Evolutionary conservation across 2,797 vertebrate genomes (phyloP).

Genomic region (Acestrorhynchus altus): DNA sequence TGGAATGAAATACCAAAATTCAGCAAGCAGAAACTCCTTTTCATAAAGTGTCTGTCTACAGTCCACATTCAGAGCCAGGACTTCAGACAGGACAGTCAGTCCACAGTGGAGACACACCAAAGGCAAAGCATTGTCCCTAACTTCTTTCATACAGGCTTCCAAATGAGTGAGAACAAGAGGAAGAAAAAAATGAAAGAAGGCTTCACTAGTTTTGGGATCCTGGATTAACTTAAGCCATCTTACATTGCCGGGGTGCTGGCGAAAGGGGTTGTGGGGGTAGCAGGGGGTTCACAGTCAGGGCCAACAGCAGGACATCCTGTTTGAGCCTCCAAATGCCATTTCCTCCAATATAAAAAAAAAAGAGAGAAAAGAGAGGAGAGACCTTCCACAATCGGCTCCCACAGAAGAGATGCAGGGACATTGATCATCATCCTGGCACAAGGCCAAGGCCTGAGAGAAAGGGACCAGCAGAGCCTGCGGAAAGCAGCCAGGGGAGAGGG

Average conservation of each 20-base stretch:
- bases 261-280: slow-evolving; percentile 29
- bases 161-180: slow-evolving; percentile 56
- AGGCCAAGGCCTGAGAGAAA: slow-evolving; percentile 76
- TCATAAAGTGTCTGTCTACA: slow-evolving; percentile 4
- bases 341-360: slow-evolving; percentile 77
- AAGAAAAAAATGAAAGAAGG: slow-evolving; percentile 23
- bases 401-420: slow-evolving; percentile 78
- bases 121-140: slow-evolving; percentile 50
- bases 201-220: slow-evolving; percentile 59
- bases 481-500: slow-evolving; percentile 71
- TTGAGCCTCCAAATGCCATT: slow-evolving; percentile 82
- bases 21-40: neutral
- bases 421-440: slow-evolving; percentile 87
- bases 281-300: slow-evolving; percentile 72
- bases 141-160: slow-evolving; percentile 56
- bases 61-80: slow-evolving; percentile 34
- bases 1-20: too few species aligned
- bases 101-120: slow-evolving; percentile 39
- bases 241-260: slow-evolving; percentile 40
- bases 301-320: slow-evolving; percentile 85
- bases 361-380: slow-evolving; percentile 66
- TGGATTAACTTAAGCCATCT: slow-evolving; percentile 78
- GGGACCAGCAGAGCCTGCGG: slow-evolving; percentile 62
- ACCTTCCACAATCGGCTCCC: slow-evolving; percentile 80
- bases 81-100: slow-evolving; percentile 47